Evolutionary conservation across 2,888 invertebrate genomes (phyloP).

Genomic region (Ormyrus labotus): DNA sequence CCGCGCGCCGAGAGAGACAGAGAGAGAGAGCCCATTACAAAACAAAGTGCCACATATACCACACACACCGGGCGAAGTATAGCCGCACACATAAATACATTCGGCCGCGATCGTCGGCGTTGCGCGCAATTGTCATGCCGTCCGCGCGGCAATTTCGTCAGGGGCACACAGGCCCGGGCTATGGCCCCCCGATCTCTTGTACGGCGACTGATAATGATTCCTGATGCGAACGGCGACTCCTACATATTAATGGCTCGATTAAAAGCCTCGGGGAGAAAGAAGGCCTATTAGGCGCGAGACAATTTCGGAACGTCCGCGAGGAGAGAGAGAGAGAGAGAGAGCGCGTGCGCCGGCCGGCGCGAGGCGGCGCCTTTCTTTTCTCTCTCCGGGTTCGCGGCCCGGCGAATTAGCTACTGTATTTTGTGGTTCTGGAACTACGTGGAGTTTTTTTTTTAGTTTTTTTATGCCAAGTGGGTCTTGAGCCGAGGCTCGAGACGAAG

Average conservation of each 20-base stretch:
- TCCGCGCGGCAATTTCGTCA: slow-evolving; percentile 63
- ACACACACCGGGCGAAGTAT: neutral
- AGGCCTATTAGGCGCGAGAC: neutral
- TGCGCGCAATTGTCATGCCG: slow-evolving; percentile 64
- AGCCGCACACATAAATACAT: neutral
- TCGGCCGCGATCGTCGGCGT: neutral
- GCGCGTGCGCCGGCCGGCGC: neutral
- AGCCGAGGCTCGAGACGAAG: no score
- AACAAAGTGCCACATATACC: neutral
- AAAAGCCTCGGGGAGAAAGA: slow-evolving; percentile 34
- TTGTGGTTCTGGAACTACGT: no score
- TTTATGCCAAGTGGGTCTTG: no score
- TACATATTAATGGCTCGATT: slow-evolving; percentile 70
- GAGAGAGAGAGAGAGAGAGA: neutral
- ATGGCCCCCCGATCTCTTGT: slow-evolving; percentile 33
- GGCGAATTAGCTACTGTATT: neutral
- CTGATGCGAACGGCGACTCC: slow-evolving; percentile 66
- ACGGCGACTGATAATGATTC: slow-evolving; percentile 65
- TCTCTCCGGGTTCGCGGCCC: neutral
- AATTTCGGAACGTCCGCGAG: neutral
- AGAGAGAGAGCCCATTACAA: neutral
- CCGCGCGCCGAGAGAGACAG: neutral
- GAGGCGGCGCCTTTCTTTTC: slow-evolving; percentile 24
- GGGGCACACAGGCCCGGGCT: slow-evolving; percentile 10
- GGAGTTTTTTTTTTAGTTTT: no score